Evolutionary conservation across 2,113 vertebrate species (phyloP), one percentile per base, ranked within the genome.

Genomic region (Acanthisitta chloris): DNA sequence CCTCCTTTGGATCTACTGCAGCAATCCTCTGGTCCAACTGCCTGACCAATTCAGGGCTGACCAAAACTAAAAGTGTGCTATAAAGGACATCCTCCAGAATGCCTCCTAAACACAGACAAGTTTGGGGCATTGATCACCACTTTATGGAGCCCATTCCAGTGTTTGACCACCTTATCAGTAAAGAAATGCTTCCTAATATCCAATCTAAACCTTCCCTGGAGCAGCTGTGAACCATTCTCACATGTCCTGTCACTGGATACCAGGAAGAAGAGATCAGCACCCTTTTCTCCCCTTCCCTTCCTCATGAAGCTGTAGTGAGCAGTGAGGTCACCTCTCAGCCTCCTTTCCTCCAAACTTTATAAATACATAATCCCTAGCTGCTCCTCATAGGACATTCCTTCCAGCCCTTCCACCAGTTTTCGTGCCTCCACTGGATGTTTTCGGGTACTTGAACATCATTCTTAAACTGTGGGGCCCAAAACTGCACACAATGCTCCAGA

Each of bases 11-110:
- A 76, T 16, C 19, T 24, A 23, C 8, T 58, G 34, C 48, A 62
- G 4, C 0, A 0, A 57, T 11, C 23, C 42, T 12, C 29, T 46
- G 31, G 12, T 71, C 42, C 26, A 66, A 31, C 43, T 90, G 31
- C 36, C 36, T 58, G 64, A 71, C 7, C 29, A 49, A 1, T 46
- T 77, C 33, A 51, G 33, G 36, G 12, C 17, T 79, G 13, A 55
- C 17, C 2, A 21, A 38, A 79, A 42, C 9, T 20, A 55, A 79
- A 40, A 77, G 38, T 14, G 21, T 26, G 12, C 7, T 73, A 5
- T 48, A 62, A 77, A 52, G 12, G 38, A 24, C 58, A n/a, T 43
- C 77, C 26, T 16, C n/a, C 64, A 31, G 81, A 61, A 57, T 18
- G 46, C 12, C 42, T 82, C 45, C 57, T 38, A 36, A 88, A 77